phyloP scores from a whole-genome alignment of 2,797 vertebrate genomes.

The Melanotaenia parkinsoni region DNA sequence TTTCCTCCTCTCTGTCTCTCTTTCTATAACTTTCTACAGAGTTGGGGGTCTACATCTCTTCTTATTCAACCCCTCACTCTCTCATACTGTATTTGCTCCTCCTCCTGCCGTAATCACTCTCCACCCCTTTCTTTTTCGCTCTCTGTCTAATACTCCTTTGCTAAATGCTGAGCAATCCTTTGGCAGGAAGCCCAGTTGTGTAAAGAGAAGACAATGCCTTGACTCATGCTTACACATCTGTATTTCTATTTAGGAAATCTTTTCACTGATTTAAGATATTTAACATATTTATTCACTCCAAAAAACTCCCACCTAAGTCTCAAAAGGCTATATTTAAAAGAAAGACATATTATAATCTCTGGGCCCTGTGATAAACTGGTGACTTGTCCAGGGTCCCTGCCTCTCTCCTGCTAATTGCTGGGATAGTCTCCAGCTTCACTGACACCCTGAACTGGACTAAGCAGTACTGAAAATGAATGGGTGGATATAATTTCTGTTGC shows the following conservation, averaged over 20 bases:
- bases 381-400: too few species aligned
- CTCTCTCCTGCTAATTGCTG: too few species aligned
- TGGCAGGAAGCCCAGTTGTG: constrained; percentile 60
- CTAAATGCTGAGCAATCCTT: constrained; percentile 78
- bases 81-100: constrained; percentile 66
- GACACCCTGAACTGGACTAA: too few species aligned
- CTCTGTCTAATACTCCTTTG: constrained; percentile 30
- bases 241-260: background rate
- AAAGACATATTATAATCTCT: background rate
- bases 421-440: too few species aligned
- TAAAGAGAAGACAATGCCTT: constrained; percentile 37
- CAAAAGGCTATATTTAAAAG: background rate
- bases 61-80: constrained; percentile 69
- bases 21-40: constrained; percentile 35
- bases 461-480: too few species aligned
- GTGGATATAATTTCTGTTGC: background rate
- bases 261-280: background rate
- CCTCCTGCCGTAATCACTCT: constrained; percentile 68
- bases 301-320: background rate
- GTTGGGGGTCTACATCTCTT: constrained; percentile 62
- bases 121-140: constrained; percentile 44
- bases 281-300: background rate
- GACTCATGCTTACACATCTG: constrained; percentile 12
- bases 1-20: constrained; percentile 42
- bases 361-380: too few species aligned